phyloP scores from a whole-genome alignment of 2,888 invertebrate genomes.

The Acanthopleura granulata region DNA sequence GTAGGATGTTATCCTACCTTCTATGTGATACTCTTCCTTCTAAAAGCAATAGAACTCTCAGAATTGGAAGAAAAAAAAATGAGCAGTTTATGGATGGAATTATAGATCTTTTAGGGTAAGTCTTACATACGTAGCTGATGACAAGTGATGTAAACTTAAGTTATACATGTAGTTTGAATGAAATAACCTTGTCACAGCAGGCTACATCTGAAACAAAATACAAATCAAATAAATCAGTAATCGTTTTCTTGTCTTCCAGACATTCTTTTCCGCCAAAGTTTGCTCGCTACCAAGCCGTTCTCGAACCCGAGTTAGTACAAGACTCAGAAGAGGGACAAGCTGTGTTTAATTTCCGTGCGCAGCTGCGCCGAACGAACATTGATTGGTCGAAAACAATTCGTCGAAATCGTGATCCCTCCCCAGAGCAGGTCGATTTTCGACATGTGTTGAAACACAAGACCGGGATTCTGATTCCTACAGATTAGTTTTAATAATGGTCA shows the following conservation, averaged over 20 bases:
- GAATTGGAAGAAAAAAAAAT: too few species aligned
- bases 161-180: too few species aligned
- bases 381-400: slow-evolving; percentile 34
- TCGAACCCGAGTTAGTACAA: neutral
- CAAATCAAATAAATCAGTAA: too few species aligned
- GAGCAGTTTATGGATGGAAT: too few species aligned
- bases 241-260: neutral
- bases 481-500: neutral
- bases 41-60: too few species aligned
- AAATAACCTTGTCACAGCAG: too few species aligned
- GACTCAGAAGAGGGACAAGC: neutral
- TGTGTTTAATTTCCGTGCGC: slow-evolving; percentile 36
- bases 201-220: too few species aligned
- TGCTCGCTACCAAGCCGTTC: neutral
- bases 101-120: too few species aligned
- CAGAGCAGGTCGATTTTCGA: slow-evolving; percentile 34
- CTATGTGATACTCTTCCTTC: too few species aligned
- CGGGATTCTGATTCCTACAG: slow-evolving; percentile 6
- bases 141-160: too few species aligned
- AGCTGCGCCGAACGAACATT: slow-evolving; percentile 47
- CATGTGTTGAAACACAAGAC: slow-evolving; percentile 32
- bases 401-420: slow-evolving; percentile 30
- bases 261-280: neutral
- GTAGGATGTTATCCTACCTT: too few species aligned
- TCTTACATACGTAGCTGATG: too few species aligned